These are phyloP conservation scores for Acomys russatus DNA, from an alignment of 2,797 vertebrate species.

Conservation along the genomic window DNA sequence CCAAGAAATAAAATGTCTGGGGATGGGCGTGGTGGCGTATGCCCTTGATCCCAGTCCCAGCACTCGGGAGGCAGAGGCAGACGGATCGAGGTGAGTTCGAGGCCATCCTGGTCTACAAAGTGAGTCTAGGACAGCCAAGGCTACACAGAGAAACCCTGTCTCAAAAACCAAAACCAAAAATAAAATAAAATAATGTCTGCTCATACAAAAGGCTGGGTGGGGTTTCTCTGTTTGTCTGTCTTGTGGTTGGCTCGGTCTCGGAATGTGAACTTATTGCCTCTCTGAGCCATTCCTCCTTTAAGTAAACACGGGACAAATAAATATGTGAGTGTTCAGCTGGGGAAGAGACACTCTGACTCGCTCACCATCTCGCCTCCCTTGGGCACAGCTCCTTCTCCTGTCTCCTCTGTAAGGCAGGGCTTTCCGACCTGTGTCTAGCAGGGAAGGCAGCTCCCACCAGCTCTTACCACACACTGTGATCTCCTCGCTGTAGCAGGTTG, in stretches of 20 bases:
- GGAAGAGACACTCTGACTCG: background rate
- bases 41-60: too few relatives aligned
- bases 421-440: background rate
- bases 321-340: background rate
- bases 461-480: conserved; percentile 95
- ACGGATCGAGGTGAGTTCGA: too few relatives aligned
- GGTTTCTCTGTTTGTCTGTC: background rate
- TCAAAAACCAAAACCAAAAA: too few relatives aligned
- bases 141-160: too few relatives aligned
- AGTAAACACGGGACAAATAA: background rate
- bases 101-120: too few relatives aligned
- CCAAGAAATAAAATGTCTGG: background rate
- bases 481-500: conserved; percentile 93
- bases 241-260: background rate
- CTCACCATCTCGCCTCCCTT: rapidly evolving
- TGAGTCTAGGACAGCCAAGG: too few relatives aligned
- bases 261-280: background rate
- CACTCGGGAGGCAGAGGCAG: too few relatives aligned
- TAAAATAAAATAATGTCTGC: background rate
- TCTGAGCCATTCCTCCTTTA: background rate
- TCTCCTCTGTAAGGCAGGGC: background rate
- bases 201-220: background rate
- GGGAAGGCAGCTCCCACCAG: rapidly evolving
- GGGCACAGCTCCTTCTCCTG: rapidly evolving
- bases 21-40: too few relatives aligned